These are phyloP conservation scores for Sorex araneus DNA, from an alignment of 2,113 vertebrate genomes.

Conservation along the genomic window DNA sequence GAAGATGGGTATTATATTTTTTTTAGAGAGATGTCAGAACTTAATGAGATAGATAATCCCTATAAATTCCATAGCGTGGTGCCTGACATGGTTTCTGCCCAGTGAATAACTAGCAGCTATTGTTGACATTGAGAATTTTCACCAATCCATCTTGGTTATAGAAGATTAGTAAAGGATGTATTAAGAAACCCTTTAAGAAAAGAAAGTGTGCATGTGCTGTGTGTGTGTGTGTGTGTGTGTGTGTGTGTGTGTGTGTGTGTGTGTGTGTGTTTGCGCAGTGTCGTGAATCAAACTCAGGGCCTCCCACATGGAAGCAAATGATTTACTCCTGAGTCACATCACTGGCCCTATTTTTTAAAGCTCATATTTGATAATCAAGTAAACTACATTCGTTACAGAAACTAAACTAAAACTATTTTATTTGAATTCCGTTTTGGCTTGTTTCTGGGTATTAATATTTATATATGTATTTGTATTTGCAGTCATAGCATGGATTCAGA, in stretches of 20 bases:
- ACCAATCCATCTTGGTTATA: background rate
- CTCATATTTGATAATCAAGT: constrained; percentile 30
- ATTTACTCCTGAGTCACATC: too few relatives aligned
- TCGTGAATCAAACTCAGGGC: background rate
- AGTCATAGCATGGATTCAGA: constrained; percentile 31
- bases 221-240: too few relatives aligned
- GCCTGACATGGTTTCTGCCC: background rate
- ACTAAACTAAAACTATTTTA: background rate
- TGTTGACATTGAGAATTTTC: constrained; percentile 10
- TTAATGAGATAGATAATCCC: background rate
- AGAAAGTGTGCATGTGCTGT: too few relatives aligned
- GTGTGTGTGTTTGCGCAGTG: too few relatives aligned
- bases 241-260: too few relatives aligned
- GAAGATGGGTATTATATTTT: background rate
- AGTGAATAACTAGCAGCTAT: background rate
- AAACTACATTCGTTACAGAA: background rate
- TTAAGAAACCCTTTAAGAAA: background rate
- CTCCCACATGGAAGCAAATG: too few relatives aligned
- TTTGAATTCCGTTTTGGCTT: constrained; percentile 19
- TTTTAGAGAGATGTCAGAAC: background rate
- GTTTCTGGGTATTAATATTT: constrained; percentile 12
- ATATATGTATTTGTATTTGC: background rate
- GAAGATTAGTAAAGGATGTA: constrained; percentile 1
- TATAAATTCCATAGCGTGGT: background rate
- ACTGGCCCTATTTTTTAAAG: background rate